These are phyloP conservation scores for Eufriesea mexicana DNA, from an alignment of 1,140 invertebrate species.

Conservation along the genomic window DNA sequence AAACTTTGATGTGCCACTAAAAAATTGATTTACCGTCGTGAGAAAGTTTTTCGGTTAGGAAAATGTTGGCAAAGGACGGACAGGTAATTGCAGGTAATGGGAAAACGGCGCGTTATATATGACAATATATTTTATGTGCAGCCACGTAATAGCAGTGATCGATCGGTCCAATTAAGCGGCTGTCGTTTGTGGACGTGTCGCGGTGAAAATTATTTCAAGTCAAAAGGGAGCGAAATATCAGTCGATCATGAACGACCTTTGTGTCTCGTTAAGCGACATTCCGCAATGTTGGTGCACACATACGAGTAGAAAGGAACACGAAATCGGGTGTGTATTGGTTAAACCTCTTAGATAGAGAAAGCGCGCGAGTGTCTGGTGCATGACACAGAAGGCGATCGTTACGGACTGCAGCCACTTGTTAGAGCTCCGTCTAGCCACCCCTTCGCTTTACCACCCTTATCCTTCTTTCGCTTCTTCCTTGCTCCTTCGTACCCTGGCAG, in stretches of 20 bases:
- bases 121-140: not conserved
- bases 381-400: conserved; percentile 69
- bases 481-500: conserved; percentile 2
- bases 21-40: not conserved
- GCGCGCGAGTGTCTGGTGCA: conserved; percentile 60
- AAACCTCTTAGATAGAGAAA: conserved; percentile 60
- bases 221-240: conserved; percentile 16
- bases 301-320: not conserved
- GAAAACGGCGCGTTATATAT: not conserved
- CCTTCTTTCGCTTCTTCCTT: not conserved
- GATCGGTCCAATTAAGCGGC: conserved; percentile 11
- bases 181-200: not conserved
- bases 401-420: conserved; percentile 71
- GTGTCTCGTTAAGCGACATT: conserved; percentile 46
- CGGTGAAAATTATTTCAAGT: conserved; percentile 47
- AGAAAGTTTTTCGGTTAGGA: not conserved
- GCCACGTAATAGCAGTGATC: not conserved
- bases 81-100: too few relatives aligned
- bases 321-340: conserved; percentile 39
- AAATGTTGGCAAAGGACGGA: not conserved
- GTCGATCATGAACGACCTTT: conserved; percentile 47
- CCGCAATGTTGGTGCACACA: conserved; percentile 10
- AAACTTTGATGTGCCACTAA: too few relatives aligned
- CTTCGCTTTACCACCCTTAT: conserved; percentile 21
- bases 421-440: conserved; percentile 64